phyloP scores from a whole-genome alignment of 2,888 invertebrate species.

The Chamaedrilus cognettii region DNA sequence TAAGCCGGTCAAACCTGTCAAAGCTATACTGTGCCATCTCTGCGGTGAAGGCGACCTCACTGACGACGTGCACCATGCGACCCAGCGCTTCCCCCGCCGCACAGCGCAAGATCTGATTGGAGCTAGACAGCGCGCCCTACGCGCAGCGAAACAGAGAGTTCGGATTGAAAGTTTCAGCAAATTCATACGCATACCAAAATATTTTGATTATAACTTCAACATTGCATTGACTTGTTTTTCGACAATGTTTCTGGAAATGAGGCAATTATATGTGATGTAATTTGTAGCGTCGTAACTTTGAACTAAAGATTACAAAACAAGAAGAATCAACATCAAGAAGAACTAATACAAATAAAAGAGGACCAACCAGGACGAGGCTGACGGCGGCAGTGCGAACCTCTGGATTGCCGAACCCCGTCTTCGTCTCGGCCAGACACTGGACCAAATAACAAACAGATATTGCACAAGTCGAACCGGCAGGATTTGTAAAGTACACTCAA shows the following conservation, averaged over 20 bases:
- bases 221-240: too few relatives aligned
- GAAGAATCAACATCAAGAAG: too few relatives aligned
- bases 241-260: too few relatives aligned
- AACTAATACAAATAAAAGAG: neutral
- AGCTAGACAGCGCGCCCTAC: slow-evolving; percentile 61
- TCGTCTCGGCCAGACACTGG: slow-evolving; percentile 79
- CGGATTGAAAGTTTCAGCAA: too few relatives aligned
- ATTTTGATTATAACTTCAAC: too few relatives aligned
- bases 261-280: too few relatives aligned
- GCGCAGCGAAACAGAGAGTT: too few relatives aligned
- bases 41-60: slow-evolving; percentile 83
- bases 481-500: slow-evolving; percentile 1
- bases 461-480: too few relatives aligned
- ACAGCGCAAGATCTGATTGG: slow-evolving; percentile 74
- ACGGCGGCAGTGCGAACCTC: slow-evolving; percentile 79
- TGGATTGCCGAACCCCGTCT: slow-evolving; percentile 81
- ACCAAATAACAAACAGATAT: slow-evolving; percentile 8
- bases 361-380: slow-evolving; percentile 73
- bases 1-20: too few relatives aligned
- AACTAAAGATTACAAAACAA: too few relatives aligned
- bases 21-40: slow-evolving; percentile 88
- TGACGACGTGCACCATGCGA: slow-evolving; percentile 85
- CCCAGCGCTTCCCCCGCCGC: slow-evolving; percentile 95
- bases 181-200: too few relatives aligned
- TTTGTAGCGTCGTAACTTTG: too few relatives aligned